Conservation (phyloP, 2,888 invertebrate genomes). For the Dioctria rufipes region DNA sequence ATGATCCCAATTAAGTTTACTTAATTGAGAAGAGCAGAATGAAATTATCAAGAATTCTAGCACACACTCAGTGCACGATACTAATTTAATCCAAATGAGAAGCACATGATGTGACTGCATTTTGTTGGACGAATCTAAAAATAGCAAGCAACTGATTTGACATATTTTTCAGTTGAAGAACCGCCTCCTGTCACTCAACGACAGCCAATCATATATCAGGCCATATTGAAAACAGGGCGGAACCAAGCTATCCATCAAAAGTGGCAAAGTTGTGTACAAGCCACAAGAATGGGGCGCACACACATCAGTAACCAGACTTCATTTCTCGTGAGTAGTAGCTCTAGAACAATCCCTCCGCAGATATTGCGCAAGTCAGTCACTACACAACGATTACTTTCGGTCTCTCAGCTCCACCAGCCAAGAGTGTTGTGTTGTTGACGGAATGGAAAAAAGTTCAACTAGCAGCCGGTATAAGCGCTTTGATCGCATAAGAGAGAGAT, state of each 20-base stretch:
- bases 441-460: constrained; percentile 60
- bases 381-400: too few relatives aligned
- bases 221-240: constrained; percentile 68
- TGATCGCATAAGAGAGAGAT: constrained; percentile 57
- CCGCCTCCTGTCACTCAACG: constrained; percentile 62
- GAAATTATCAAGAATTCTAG: too few relatives aligned
- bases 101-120: not conserved
- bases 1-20: too few relatives aligned
- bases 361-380: constrained; percentile 26
- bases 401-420: too few relatives aligned
- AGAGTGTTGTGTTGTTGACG: too few relatives aligned
- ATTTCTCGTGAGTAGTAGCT: not conserved
- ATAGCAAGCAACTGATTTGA: constrained; percentile 51
- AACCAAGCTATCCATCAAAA: constrained; percentile 59
- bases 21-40: too few relatives aligned
- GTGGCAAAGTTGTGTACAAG: constrained; percentile 3
- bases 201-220: constrained; percentile 65
- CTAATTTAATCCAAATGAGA: not conserved
- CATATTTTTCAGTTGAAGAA: constrained; percentile 26
- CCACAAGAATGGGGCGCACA: constrained; percentile 7
- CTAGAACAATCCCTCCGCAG: constrained; percentile 8
- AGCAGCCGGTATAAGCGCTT: constrained; percentile 62
- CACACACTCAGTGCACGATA: not conserved
- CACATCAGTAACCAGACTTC: not conserved
- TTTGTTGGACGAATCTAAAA: constrained; percentile 36